phyloP scores from a whole-genome alignment of 1,140 invertebrate genomes.

The Teleopsis dalmanni region DNA sequence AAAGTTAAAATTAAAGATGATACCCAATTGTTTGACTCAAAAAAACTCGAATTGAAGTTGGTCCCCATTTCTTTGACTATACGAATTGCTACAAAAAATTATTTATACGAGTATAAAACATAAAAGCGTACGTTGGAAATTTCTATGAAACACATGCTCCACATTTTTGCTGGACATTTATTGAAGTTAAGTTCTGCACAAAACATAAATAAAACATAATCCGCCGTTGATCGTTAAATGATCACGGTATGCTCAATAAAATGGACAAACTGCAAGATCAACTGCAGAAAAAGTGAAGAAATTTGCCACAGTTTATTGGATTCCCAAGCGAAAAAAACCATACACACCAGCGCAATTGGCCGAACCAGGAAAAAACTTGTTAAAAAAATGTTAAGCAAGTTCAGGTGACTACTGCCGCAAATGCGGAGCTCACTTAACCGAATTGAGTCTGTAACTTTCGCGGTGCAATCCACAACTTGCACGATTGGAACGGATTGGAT shows the following conservation, averaged over 20 bases:
- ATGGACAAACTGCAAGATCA: neutral
- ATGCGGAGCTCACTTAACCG: slow-evolving; percentile 1
- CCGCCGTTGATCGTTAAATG: slow-evolving; percentile 11
- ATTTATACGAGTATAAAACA: slow-evolving; percentile 30
- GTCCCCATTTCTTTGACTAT: too few relatives aligned
- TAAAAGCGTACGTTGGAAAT: slow-evolving; percentile 44
- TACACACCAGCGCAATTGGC: neutral
- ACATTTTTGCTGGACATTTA: slow-evolving; percentile 45
- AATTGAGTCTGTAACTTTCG: slow-evolving; percentile 42
- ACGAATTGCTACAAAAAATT: slow-evolving; percentile 4
- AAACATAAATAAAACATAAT: slow-evolving; percentile 45
- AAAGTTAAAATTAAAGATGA: neutral
- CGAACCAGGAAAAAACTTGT: neutral
- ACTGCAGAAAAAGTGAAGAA: neutral
- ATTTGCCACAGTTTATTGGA: slow-evolving; percentile 1
- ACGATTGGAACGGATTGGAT: slow-evolving; percentile 30
- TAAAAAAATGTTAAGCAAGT: neutral
- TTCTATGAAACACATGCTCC: slow-evolving; percentile 43
- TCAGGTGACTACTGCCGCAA: neutral
- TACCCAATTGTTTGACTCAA: too few relatives aligned
- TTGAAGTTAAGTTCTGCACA: slow-evolving; percentile 42
- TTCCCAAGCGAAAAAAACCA: slow-evolving; percentile 3
- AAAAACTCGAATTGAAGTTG: neutral
- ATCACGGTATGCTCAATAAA: slow-evolving; percentile 3
- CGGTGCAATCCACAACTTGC: too few relatives aligned